Evolutionary conservation across 2,797 vertebrate species (phyloP).

Genomic region (Neosilurus mollespiculum): DNA sequence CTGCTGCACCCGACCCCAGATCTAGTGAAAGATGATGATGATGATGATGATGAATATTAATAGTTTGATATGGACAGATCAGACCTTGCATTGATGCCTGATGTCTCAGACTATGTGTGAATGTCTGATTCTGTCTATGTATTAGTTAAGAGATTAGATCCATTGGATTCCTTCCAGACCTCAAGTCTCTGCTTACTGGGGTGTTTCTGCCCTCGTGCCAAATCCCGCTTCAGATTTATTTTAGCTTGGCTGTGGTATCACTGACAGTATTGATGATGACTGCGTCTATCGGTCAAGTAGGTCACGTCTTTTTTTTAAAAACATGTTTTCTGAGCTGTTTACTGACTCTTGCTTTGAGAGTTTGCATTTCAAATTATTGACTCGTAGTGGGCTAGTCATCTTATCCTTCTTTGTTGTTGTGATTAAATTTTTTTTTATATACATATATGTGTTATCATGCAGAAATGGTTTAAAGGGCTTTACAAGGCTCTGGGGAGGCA

Average conservation of each 20-base stretch:
- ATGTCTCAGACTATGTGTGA: slow-evolving; percentile 1
- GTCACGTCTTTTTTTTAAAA: slow-evolving; percentile 32
- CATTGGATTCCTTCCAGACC: slow-evolving; percentile 20
- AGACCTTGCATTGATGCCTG: slow-evolving; percentile 3
- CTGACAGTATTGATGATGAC: slow-evolving; percentile 1
- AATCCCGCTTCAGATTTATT: slow-evolving; percentile 32
- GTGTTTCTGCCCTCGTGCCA: slow-evolving; percentile 8
- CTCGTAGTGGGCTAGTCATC: not conserved
- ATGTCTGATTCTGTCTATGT: slow-evolving; percentile 19
- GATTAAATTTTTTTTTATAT: not conserved
- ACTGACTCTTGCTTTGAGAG: not conserved
- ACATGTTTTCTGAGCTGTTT: not conserved
- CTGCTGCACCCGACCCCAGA: too few relatives aligned
- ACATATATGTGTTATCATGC: slow-evolving; percentile 23
- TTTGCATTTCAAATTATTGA: slow-evolving; percentile 14
- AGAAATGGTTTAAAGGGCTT: slow-evolving; percentile 36
- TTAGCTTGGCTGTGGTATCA: slow-evolving; percentile 8
- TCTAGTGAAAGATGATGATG: too few relatives aligned
- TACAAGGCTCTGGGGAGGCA: slow-evolving; percentile 22
- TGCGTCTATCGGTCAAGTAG: slow-evolving; percentile 25
- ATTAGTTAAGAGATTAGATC: slow-evolving; percentile 15
- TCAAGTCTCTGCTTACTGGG: not conserved
- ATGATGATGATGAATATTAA: too few relatives aligned
- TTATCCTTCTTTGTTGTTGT: not conserved
- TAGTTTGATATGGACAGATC: not conserved